Base-by-base conservation (phyloP, 2,113 vertebrate species). In the Piprites chloris region DNA sequence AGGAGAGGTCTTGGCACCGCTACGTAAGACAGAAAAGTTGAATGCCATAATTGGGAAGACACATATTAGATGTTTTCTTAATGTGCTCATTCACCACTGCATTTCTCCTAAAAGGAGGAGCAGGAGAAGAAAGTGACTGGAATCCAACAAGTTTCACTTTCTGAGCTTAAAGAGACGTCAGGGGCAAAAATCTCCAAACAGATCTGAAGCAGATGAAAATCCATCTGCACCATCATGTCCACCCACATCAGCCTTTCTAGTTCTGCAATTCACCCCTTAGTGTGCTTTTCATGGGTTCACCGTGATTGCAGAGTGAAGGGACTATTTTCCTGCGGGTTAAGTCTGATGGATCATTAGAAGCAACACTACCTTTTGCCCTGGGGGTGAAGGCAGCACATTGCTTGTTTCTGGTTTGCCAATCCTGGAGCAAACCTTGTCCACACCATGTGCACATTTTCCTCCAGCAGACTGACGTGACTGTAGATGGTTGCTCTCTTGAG, bases 401-500 rank as follows among this genome's bases (percentile, higher is more conserved):
- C 65, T 39, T 52, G 4, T 61, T 88, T 49, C 73, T 78, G 47
- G 37, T 65, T 80, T 92, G 65, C 77, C 85, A 63, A 41, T 9
- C 58, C 75, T 13, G 11, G 62, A 83, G 47, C 72, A 88, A 68
- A 68, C 52, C 84, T 69, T 4, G 46, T 67, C 89, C 83, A 56
- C 9, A 12, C 91, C 52, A 23, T 16, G 49, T 33, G 74, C 39
- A 37, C 76, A 18, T 50, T 77, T 74, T 74, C 67, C 79, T 94
- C 47, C 50, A 46, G 72, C 81, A 85, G 97, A 77, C 87, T 28
- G 47, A 94, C 2, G 63, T 75, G 66, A 56, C 53, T 69, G 85
- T 76, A 72, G 91, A 53, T 1, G 41, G 75, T 44, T 84, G 86
- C 87, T 94, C 69, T 97, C 97, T 97, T 97, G 97, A 97, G 96